Conservation (phyloP, 2,888 invertebrate species). For the Phengaris arion region DNA sequence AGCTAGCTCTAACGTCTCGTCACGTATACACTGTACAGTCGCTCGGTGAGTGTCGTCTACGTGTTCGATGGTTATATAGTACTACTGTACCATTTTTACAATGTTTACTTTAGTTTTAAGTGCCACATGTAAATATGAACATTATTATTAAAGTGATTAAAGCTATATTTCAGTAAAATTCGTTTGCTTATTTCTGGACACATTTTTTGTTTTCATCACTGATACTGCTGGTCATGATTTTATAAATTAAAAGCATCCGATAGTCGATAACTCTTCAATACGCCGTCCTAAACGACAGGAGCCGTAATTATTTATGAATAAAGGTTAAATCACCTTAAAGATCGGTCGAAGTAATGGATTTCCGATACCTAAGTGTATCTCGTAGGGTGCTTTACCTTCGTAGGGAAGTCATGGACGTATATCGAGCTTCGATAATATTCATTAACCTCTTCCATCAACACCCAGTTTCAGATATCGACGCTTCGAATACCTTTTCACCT, state of each 20-base stretch:
- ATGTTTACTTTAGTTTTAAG: slow-evolving; percentile 73
- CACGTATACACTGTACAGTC: not conserved
- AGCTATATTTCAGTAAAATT: slow-evolving; percentile 73
- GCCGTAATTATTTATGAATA: slow-evolving; percentile 28
- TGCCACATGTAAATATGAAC: slow-evolving; percentile 69
- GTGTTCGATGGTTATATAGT: slow-evolving; percentile 30
- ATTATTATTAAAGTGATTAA: slow-evolving; percentile 75
- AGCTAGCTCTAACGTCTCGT: not conserved
- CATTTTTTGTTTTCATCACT: not conserved
- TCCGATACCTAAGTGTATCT: slow-evolving; percentile 26
- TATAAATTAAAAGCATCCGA: slow-evolving; percentile 8
- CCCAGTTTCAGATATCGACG: not conserved
- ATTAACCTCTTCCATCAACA: not conserved
- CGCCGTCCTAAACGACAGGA: not conserved
- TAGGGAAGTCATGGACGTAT: not conserved
- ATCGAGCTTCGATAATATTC: not conserved
- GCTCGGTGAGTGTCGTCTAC: slow-evolving; percentile 3
- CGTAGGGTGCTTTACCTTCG: not conserved
- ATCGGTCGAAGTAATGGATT: slow-evolving; percentile 26
- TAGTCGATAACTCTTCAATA: slow-evolving; percentile 7
- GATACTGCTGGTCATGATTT: not conserved
- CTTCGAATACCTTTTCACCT: not conserved
- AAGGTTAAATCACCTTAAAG: slow-evolving; percentile 22
- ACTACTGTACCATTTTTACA: slow-evolving; percentile 58
- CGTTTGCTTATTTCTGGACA: slow-evolving; percentile 39